Percentiles rank a stretch among this genome's conserved stretches.
Conservation (phyloP, 2,113 vertebrate genomes). For the Aegypius monachus region DNA sequence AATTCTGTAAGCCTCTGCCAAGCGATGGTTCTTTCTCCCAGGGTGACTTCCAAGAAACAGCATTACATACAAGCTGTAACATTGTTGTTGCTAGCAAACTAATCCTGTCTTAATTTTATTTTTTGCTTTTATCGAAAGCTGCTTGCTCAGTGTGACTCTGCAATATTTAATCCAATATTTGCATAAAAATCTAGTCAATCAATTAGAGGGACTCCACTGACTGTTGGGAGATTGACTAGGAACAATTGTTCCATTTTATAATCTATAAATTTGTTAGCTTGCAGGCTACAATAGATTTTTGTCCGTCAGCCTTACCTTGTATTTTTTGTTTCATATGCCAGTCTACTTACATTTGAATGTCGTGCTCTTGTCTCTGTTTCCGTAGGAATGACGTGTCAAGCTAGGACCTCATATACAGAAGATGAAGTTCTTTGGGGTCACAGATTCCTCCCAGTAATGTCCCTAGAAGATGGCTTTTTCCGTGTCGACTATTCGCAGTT, state of each 20-base stretch:
- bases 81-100: not conserved
- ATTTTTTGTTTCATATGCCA: not conserved
- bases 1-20: not conserved
- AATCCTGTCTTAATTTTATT: not conserved
- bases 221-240: not conserved
- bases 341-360: not conserved
- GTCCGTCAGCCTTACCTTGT: not conserved
- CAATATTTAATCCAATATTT: not conserved
- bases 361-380: not conserved
- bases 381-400: slow-evolving; percentile 88
- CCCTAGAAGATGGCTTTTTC: slow-evolving; percentile 90
- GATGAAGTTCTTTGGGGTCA: slow-evolving; percentile 90
- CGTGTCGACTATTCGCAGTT: slow-evolving; percentile 90
- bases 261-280: not conserved
- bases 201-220: not conserved
- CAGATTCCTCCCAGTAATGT: slow-evolving; percentile 89
- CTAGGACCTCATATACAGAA: slow-evolving; percentile 88
- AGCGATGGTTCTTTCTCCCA: not conserved
- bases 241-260: not conserved
- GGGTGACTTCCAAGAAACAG: not conserved
- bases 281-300: not conserved
- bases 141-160: not conserved
- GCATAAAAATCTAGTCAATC: not conserved
- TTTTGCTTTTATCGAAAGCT: not conserved
- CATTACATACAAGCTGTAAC: not conserved